These are phyloP conservation scores for Hemaris fuciformis DNA, from an alignment of 2,888 invertebrate genomes.

Conservation along the genomic window DNA sequence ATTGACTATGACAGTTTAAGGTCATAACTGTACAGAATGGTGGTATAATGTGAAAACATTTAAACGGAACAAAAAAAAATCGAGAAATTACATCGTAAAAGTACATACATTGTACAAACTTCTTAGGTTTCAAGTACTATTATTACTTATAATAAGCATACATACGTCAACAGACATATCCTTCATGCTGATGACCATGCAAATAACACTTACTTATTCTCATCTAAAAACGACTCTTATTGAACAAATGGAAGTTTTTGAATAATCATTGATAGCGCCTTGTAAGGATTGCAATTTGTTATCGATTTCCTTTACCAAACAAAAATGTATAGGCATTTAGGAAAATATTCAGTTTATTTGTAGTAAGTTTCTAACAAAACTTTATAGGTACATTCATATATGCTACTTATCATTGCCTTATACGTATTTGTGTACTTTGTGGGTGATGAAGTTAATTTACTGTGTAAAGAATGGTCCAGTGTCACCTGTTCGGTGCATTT, in stretches of 20 bases:
- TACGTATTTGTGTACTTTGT: neutral
- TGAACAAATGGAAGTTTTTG: slow-evolving; percentile 25
- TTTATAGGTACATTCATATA: neutral
- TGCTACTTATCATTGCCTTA: neutral
- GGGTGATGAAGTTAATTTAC: neutral
- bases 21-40: no score
- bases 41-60: no score
- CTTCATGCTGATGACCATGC: slow-evolving; percentile 38
- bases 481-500: no score
- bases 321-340: slow-evolving; percentile 24
- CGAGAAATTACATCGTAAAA: neutral
- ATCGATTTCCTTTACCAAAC: slow-evolving; percentile 22
- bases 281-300: slow-evolving; percentile 16
- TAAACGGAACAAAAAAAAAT: neutral
- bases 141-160: slow-evolving; percentile 17
- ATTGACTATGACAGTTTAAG: no score
- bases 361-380: neutral
- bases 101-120: neutral
- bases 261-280: slow-evolving; percentile 24
- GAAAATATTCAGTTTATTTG: neutral
- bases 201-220: slow-evolving; percentile 38
- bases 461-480: neutral
- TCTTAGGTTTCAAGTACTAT: neutral
- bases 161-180: slow-evolving; percentile 21
- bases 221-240: slow-evolving; percentile 25